These are phyloP conservation scores for Corythoichthys intestinalis DNA, from an alignment of 2,113 vertebrate species.

Conservation along the genomic window DNA sequence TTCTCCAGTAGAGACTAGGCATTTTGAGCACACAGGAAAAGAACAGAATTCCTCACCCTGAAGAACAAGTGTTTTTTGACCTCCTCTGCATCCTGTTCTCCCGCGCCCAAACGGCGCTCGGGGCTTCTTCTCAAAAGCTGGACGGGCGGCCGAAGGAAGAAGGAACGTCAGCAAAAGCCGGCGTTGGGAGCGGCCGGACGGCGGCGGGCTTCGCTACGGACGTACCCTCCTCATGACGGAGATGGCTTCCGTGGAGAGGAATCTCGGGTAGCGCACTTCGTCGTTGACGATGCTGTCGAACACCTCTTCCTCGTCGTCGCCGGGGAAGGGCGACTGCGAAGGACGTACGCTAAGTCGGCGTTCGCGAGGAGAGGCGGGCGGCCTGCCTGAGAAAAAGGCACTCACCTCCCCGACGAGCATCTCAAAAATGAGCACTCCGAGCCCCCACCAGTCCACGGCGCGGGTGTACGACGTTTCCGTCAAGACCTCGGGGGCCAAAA, in stretches of 20 bases:
- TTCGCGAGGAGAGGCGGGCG: not conserved
- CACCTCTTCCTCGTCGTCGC: slow-evolving; percentile 97
- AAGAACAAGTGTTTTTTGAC: slow-evolving; percentile 98
- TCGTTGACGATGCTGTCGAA: slow-evolving; percentile 99
- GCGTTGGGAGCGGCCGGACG: too few relatives aligned
- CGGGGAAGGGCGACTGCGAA: slow-evolving; percentile 91
- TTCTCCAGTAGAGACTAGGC: too few relatives aligned
- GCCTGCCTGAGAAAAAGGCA: not conserved
- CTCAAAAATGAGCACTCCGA: slow-evolving; percentile 98
- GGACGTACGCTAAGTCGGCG: not conserved
- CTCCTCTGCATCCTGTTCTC: slow-evolving; percentile 93
- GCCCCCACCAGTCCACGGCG: slow-evolving; percentile 98
- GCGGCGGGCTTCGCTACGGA: not conserved
- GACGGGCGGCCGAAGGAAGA: too few relatives aligned
- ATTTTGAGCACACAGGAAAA: too few relatives aligned
- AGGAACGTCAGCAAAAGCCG: too few relatives aligned
- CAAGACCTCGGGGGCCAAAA: slow-evolving; percentile 94
- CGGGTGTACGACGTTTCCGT: slow-evolving; percentile 97
- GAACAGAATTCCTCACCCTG: slow-evolving; percentile 73
- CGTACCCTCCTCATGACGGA: slow-evolving; percentile 96
- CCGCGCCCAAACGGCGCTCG: slow-evolving; percentile 90
- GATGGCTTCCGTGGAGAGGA: slow-evolving; percentile 96
- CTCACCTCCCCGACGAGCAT: slow-evolving; percentile 98
- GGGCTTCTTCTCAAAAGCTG: slow-evolving; percentile 95
- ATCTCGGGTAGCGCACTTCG: slow-evolving; percentile 95